These are phyloP conservation scores for Empis stercorea DNA, from an alignment of 2,888 invertebrate genomes.

Conservation along the genomic window DNA sequence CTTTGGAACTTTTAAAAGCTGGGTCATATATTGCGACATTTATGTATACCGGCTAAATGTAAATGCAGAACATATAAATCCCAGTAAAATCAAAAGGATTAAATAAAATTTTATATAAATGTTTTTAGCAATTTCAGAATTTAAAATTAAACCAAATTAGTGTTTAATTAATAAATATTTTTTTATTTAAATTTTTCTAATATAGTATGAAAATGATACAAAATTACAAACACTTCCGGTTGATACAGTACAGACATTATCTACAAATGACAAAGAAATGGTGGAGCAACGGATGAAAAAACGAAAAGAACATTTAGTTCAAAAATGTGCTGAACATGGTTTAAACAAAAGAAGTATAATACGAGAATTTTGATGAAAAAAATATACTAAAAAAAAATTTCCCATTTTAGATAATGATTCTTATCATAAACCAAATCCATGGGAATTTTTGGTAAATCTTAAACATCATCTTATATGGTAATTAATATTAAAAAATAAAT, in stretches of 20 bases:
- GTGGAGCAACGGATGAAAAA: conserved; percentile 35
- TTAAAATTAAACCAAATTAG: too few relatives aligned
- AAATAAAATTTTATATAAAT: too few relatives aligned
- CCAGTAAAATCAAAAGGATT: too few relatives aligned
- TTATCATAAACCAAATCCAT: conserved; percentile 56
- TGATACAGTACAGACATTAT: conserved; percentile 30
- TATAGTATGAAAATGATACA: conserved; percentile 33
- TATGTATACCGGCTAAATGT: too few relatives aligned
- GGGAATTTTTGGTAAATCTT: conserved; percentile 73
- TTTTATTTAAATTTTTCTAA: too few relatives aligned
- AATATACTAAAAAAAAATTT: background rate
- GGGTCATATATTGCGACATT: too few relatives aligned
- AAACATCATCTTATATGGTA: conserved; percentile 71
- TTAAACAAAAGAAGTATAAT: conserved; percentile 29
- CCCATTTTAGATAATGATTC: conserved; percentile 29
- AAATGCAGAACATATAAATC: too few relatives aligned
- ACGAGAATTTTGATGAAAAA: background rate
- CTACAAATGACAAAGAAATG: conserved; percentile 32
- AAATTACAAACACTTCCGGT: conserved; percentile 32
- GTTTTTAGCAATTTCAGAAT: too few relatives aligned
- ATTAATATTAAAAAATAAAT: background rate
- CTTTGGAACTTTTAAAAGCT: too few relatives aligned
- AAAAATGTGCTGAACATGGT: conserved; percentile 33
- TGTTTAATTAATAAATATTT: too few relatives aligned
- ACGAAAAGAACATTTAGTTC: conserved; percentile 29